Base-by-base conservation (phyloP, 2,113 vertebrate species). In the Trinectes maculatus region DNA sequence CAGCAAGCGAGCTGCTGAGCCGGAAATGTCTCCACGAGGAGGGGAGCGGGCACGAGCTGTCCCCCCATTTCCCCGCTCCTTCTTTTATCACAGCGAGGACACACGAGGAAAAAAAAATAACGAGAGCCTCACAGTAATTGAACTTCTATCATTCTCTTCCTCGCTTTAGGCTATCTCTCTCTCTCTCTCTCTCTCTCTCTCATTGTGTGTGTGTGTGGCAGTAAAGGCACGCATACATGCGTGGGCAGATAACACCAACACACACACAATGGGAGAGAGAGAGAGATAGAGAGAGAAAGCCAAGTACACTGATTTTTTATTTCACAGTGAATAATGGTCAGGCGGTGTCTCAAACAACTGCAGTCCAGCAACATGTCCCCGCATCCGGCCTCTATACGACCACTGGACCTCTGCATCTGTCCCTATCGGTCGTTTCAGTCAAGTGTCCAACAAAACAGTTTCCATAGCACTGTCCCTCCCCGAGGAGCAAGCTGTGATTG, bases 221-320 rank as follows among this genome's bases (percentile, higher is more conserved):
- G 34, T 58, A 9, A 54, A 26, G 8, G 57, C 71, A 22, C 39
- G 76, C 79, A 55, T 77, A 31, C 52, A 64, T 24, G 86, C 64
- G 87, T 88, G 85, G 85, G 85, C 26, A 75, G 85, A 79, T 66
- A 85, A 83, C 62, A 77, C 51, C 48, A 73, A 59, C 36, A 66
- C 36, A 29, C 53, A 47, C 26, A 21, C 11, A 39, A 5, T 3
- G 11, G 6, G 42, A 36, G 26, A 29, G 29, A 59, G 18, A 43
- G 55, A 43, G 22, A 12, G 64, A 55, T 11, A 58, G 22, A 51
- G 18, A 25, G 15, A 19, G 7, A 6, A 54, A 71, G 71, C 60
- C 71, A 68, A 77, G 78, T 62, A 44, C 53, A 31, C n/a, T n/a
- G n/a, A n/a, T n/a, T n/a, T n/a, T 54, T 24, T 10, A 66, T 74